Percentiles rank a stretch among this genome's conserved stretches.
Conservation (phyloP, 2,113 vertebrate species). For the Python bivittatus region DNA sequence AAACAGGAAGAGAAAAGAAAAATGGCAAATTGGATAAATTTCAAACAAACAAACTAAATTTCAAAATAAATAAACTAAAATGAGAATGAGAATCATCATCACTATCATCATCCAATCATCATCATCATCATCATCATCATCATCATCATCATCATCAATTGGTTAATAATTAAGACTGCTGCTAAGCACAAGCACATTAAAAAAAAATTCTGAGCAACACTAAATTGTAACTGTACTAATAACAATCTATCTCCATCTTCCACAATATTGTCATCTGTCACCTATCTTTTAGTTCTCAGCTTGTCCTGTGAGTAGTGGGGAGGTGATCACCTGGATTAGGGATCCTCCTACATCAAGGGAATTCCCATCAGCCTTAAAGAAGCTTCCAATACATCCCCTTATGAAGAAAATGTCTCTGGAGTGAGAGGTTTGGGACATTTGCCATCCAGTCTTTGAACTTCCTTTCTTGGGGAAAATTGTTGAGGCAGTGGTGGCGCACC, state of each 20-base stretch:
- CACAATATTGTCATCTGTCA: neutral
- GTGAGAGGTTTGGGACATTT: neutral
- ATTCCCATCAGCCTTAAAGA: neutral
- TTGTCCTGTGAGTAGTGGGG: neutral
- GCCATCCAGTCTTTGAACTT: neutral
- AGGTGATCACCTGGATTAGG: neutral
- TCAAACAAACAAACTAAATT: too few species aligned
- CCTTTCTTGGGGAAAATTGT: neutral
- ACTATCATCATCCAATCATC: too few species aligned
- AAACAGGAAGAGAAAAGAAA: neutral
- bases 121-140: too few species aligned
- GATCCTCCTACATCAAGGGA: neutral
- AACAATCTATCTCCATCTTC: neutral
- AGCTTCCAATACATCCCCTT: neutral
- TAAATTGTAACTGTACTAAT: neutral
- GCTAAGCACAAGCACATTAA: neutral
- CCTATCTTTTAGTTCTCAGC: neutral
- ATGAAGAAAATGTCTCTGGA: neutral
- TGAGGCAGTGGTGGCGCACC: neutral
- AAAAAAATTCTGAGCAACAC: neutral
- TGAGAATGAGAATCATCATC: neutral
- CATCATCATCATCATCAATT: neutral
- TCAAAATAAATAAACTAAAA: too few species aligned
- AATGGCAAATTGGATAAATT: neutral
- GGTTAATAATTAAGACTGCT: neutral